Conservation (phyloP, 1,140 invertebrate species). For the Holotrichia oblita region DNA sequence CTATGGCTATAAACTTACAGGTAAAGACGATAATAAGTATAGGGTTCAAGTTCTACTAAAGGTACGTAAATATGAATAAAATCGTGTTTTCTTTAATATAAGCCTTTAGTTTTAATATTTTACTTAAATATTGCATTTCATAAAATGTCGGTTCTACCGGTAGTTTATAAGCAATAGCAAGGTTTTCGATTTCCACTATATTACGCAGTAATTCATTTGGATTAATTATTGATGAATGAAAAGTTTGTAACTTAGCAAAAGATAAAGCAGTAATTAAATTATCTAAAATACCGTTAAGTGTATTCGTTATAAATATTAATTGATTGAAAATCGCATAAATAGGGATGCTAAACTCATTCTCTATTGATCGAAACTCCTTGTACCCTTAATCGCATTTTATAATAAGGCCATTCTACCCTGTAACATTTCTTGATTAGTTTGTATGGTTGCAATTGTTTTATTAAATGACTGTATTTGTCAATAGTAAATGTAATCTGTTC, state of each 20-base stretch:
- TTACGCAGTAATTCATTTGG: not conserved
- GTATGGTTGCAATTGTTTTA: not conserved
- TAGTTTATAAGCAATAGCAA: not conserved
- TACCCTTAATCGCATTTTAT: not conserved
- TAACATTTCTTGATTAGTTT: not conserved
- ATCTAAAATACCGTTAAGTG: not conserved
- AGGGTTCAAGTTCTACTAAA: no score
- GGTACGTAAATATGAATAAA: no score
- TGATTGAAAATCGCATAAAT: not conserved
- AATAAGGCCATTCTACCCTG: not conserved
- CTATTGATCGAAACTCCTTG: not conserved
- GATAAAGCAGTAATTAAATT: not conserved
- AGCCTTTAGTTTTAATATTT: not conserved
- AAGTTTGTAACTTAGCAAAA: not conserved
- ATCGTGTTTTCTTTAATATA: slow-evolving; percentile 1
- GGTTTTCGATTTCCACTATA: not conserved
- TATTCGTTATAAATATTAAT: not conserved
- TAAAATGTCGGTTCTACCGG: not conserved
- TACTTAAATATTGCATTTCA: not conserved
- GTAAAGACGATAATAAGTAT: no score
- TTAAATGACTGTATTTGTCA: not conserved
- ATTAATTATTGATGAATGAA: not conserved
- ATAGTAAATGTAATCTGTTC: not conserved
- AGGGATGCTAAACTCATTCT: not conserved
- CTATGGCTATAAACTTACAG: no score